Evolutionary conservation across 2,113 vertebrate genomes (phyloP).

Genomic region (Sylvilagus bachmani): DNA sequence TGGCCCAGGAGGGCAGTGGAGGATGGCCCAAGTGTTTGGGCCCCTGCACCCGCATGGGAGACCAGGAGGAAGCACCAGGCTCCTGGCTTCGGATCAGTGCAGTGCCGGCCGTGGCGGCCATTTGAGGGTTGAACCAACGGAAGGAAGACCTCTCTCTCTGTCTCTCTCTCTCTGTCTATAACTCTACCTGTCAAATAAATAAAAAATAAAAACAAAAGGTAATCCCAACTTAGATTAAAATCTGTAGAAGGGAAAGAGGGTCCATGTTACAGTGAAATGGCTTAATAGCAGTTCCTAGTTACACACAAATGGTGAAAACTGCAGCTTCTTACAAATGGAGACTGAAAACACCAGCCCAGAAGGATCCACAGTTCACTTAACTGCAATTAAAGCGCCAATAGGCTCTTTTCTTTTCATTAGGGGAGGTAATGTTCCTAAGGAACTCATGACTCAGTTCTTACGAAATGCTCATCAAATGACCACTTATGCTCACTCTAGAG

Average conservation of each 20-base stretch:
- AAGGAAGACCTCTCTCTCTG: no score
- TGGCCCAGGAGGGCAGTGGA: no score
- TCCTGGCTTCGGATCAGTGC: no score
- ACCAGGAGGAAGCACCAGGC: no score
- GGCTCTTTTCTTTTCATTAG: constrained; percentile 64
- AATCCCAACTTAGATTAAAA: constrained; percentile 21
- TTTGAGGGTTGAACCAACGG: no score
- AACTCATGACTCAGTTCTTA: constrained; percentile 63
- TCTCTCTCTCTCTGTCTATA: no score
- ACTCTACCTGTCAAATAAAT: no score
- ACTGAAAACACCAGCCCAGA: constrained; percentile 66
- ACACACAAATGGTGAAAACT: constrained; percentile 36
- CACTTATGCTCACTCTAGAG: constrained; percentile 2
- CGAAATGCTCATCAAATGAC: constrained; percentile 29
- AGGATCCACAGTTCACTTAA: constrained; percentile 46
- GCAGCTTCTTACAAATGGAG: constrained; percentile 19
- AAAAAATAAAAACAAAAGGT: not conserved
- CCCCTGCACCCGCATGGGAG: no score
- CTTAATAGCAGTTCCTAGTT: constrained; percentile 35
- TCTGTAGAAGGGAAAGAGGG: not conserved
- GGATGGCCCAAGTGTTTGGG: no score
- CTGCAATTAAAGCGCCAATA: constrained; percentile 48
- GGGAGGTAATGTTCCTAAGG: constrained; percentile 43
- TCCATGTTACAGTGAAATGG: not conserved
- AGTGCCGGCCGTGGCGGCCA: no score